Base-by-base conservation (phyloP, 2,113 vertebrate species). In the Rhinoptilus africanus region DNA sequence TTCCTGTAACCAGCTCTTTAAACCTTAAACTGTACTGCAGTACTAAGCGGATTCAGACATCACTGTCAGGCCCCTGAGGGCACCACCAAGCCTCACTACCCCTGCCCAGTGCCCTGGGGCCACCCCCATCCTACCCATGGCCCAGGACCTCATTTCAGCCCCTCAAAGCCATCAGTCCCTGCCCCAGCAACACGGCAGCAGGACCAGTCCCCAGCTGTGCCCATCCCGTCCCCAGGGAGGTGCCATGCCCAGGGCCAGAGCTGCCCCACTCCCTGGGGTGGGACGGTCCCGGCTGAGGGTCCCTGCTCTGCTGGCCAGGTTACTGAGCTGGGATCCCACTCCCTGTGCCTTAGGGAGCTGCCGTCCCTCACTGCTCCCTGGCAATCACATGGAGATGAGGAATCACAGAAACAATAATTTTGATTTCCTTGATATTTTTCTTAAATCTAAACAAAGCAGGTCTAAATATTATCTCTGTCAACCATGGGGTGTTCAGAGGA, bases 251-350 rank as follows among this genome's bases (percentile, higher is more conserved):
- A 5, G 14, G 41, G 5, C 21, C 18, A 26, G 35, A 45, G 30
- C 62, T 87, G 41, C 22, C 50, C 20, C 5, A 4, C 9, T 78
- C 45, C 75, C 34, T 24, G 32, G 4, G 17, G 15, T 51, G 22
- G 39, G 28, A 82, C 5, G 1, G 56, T 34, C 8, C 59, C 30
- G 4, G 39, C 7, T 79, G 37, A 22, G 26, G 43, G 24, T 37
- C 57, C 32, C 41, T 54, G 30, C 73, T 73, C 73, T 78, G 39
- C 45, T 47, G 34, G 45, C 14, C 57, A 75, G 15, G 34, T 68
- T 45, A 53, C 8, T 15, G 45, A 0, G 0, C 5, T 57, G 27
- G 10, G 47, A 88, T n/a, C 20, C 43, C 57, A 41, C 1, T 56
- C 12, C 14, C 27, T 67, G n/a, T 20, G 8, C 45, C 14, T n/a